Percentiles rank a stretch among this genome's conserved stretches.
phyloP scores from a whole-genome alignment of 2,113 vertebrate genomes.

The Pseudolaguvia tuberculata region DNA sequence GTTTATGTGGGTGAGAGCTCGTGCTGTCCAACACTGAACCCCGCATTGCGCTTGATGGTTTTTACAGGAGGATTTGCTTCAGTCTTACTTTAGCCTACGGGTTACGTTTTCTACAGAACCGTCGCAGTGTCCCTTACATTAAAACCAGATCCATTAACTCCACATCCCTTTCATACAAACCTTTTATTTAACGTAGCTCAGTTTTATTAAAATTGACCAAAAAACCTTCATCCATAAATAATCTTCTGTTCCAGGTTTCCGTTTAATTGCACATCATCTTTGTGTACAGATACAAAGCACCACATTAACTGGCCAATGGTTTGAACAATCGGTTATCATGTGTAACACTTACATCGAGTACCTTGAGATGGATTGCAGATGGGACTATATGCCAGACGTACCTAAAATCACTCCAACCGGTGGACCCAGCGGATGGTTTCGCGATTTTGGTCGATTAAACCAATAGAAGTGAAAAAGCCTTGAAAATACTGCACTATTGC shows the following conservation, averaged over 20 bases:
- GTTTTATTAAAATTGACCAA: neutral
- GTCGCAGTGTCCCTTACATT: too few species aligned
- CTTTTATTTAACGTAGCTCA: too few species aligned
- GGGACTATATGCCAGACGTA: neutral
- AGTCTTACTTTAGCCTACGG: too few species aligned
- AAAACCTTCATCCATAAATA: neutral
- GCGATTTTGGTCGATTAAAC: neutral
- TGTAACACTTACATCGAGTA: neutral
- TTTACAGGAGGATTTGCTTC: too few species aligned
- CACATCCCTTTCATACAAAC: too few species aligned
- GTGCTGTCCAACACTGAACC: too few species aligned
- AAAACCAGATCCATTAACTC: too few species aligned
- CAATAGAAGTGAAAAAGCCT: neutral
- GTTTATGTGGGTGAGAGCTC: too few species aligned
- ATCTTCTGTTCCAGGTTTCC: neutral
- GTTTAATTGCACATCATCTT: conserved; percentile 24
- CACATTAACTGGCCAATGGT: conserved; percentile 37
- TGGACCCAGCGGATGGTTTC: neutral
- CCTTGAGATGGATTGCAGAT: too few species aligned
- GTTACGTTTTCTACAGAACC: too few species aligned
- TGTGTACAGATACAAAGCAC: conserved; percentile 41
- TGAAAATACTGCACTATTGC: neutral
- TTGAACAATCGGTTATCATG: neutral
- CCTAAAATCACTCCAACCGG: neutral
- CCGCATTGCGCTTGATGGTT: too few species aligned